These are phyloP conservation scores for Antidorcas marsupialis DNA, from an alignment of 2,113 vertebrate genomes.

Conservation along the genomic window DNA sequence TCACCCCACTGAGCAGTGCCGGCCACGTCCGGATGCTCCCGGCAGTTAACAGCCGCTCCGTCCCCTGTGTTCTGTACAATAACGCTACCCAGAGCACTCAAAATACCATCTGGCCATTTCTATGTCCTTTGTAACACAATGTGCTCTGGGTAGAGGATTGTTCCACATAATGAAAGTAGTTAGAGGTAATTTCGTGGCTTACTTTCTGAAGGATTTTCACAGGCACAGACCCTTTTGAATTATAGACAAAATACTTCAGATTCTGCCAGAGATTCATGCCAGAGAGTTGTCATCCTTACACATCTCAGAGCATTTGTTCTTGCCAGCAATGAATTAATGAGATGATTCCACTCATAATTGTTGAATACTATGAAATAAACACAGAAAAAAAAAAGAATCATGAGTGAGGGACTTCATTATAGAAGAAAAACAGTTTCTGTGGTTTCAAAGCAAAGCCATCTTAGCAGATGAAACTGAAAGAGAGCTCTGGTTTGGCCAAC, in stretches of 20 bases:
- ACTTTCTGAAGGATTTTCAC: background rate
- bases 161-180: background rate
- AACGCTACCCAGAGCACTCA: background rate
- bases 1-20: background rate
- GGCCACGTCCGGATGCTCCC: rapidly evolving
- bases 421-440: background rate
- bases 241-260: constrained; percentile 9
- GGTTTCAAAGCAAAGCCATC: background rate
- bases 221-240: constrained; percentile 14
- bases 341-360: constrained; percentile 20
- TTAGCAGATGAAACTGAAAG: background rate
- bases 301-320: constrained; percentile 2
- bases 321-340: constrained; percentile 57
- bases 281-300: constrained; percentile 34
- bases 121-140: rapidly evolving
- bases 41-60: background rate
- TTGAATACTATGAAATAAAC: constrained; percentile 30
- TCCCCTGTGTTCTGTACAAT: background rate
- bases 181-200: background rate
- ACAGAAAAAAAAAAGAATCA: constrained; percentile 5
- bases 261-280: constrained; percentile 52
- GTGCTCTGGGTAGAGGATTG: background rate
- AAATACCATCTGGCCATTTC: background rate
- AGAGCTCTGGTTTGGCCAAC: background rate
- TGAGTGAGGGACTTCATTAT: background rate